Conservation (phyloP, 1,140 invertebrate genomes). For the Ditylenchus dipsaci region DNA sequence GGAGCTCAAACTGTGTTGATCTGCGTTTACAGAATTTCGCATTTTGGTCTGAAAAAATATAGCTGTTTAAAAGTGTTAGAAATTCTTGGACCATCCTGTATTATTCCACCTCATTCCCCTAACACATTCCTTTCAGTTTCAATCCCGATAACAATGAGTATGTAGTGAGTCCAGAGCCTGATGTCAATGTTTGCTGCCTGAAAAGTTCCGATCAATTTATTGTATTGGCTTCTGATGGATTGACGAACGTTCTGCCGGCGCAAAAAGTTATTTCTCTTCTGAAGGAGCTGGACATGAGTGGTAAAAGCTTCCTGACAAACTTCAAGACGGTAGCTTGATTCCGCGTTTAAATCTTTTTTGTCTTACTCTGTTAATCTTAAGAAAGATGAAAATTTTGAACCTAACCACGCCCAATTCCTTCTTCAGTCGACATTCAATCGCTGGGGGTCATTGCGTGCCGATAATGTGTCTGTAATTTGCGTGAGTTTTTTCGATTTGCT, state of each 20-base stretch:
- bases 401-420: slow-evolving; percentile 24
- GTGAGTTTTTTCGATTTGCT: slow-evolving; percentile 13
- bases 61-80: too few relatives aligned
- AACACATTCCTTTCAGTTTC: too few relatives aligned
- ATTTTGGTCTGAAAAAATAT: too few relatives aligned
- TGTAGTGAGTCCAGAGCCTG: slow-evolving; percentile 31
- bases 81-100: too few relatives aligned
- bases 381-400: not conserved
- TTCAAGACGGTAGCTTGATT: not conserved
- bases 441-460: slow-evolving; percentile 24
- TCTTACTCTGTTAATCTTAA: not conserved
- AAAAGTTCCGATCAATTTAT: slow-evolving; percentile 14
- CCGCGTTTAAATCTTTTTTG: not conserved
- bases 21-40: too few relatives aligned
- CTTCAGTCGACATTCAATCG: slow-evolving; percentile 25
- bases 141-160: slow-evolving; percentile 32
- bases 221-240: slow-evolving; percentile 28
- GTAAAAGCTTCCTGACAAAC: not conserved
- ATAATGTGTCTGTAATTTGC: slow-evolving; percentile 33
- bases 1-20: too few relatives aligned
- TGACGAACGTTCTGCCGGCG: slow-evolving; percentile 20
- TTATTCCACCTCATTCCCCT: too few relatives aligned
- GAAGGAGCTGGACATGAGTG: not conserved
- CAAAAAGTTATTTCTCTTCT: slow-evolving; percentile 5
- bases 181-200: slow-evolving; percentile 15